Percentiles rank a stretch among this genome's conserved stretches.
Evolutionary conservation across 2,113 vertebrate genomes (phyloP).

Genomic region (Podocnemis expansa): DNA sequence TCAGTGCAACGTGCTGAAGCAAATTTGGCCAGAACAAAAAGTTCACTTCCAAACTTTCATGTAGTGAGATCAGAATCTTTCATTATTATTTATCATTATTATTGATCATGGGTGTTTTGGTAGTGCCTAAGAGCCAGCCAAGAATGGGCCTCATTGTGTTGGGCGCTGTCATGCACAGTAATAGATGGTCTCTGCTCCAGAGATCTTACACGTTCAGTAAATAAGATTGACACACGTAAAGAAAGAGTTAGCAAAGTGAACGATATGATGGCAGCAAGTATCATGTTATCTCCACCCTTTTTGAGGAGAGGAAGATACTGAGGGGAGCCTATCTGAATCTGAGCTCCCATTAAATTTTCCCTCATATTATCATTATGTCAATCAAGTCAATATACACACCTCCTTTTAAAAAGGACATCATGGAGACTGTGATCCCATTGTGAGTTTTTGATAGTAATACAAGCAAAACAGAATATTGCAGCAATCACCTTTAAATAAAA

Average conservation of each 20-base stretch:
- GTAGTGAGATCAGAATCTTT: background rate
- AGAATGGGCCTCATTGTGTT: background rate
- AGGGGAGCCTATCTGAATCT: background rate
- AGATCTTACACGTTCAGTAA: background rate
- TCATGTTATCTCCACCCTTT: background rate
- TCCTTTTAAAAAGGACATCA: slow-evolving; percentile 13
- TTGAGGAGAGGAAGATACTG: no score
- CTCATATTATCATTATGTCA: background rate
- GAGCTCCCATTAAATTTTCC: background rate
- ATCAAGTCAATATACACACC: background rate
- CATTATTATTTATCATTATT: background rate
- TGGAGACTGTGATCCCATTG: background rate
- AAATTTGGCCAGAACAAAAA: background rate
- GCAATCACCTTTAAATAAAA: background rate
- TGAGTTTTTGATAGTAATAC: background rate
- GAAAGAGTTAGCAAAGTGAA: background rate
- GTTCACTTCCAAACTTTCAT: background rate
- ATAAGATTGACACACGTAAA: background rate
- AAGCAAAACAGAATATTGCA: background rate
- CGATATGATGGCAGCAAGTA: background rate
- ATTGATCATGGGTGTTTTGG: background rate
- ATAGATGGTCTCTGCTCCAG: background rate
- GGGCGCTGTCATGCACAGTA: background rate
- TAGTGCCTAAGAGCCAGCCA: no score
- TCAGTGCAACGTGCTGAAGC: background rate